Evolutionary conservation across 2,113 vertebrate genomes (phyloP), one percentile per base, ranked within the genome.

Genomic region (Gymnarchus niloticus): DNA sequence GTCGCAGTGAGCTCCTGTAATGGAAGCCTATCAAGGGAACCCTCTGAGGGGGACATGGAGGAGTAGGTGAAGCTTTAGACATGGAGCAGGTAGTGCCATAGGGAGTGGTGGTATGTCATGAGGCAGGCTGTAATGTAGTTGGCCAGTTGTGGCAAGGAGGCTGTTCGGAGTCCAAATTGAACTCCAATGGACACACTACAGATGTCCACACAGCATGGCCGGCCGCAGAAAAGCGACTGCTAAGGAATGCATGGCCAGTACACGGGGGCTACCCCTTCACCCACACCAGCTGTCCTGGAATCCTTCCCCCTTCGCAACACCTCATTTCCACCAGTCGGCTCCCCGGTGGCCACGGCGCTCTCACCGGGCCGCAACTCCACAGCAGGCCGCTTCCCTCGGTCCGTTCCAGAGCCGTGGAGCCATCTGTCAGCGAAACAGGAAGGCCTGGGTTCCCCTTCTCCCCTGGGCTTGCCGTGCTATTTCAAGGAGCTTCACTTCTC

Each of bases 351-450:
- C 19, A 17, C 14, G 65, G 65, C 19, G 65, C 33, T 73, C 33
- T 73, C 9, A 46, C 46, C 44, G 56, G 56, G 56, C 56, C 23
- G n/a, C n/a, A n/a, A n/a, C 65, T 73, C 65, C 14, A 73, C 65
- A 33, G 65, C 65, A 14, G 17, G 65, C 88, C 88, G 93, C 93
- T 96, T 96, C 95, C 95, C 92, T 87, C 91, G 92, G 93, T 96
- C 93, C 89, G 92, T 95, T 93, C 90, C 95, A 93, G 93, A 69
- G 91, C 93, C 59, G 87, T 94, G 93, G 93, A 96, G 94, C 94
- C 94, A 94, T 95, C 94, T 96, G 95, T 95, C 94, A 93, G 93
- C 92, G 94, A 95, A 96, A 96, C 95, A 96, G 96, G 96, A 97
- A 97, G 95, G 92, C 92, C 91, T 52, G 90, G 93, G 95, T 95